Base-by-base conservation (phyloP, 2,888 invertebrate species). In the Nysson spinosus region DNA sequence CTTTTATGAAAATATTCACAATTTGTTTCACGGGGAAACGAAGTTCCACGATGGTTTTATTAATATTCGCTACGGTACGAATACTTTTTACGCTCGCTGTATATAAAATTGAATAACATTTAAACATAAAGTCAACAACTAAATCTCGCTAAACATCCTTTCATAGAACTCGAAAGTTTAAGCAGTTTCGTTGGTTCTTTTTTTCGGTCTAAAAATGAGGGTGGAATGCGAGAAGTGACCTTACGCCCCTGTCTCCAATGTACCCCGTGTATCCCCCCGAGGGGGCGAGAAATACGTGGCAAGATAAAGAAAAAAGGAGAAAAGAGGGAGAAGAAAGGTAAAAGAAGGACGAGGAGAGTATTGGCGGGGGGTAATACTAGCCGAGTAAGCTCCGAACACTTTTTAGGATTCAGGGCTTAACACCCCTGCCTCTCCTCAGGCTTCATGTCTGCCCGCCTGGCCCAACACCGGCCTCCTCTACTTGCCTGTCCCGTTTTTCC, bases 351-450 rank as follows among this genome's bases (percentile, higher is more conserved):
- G 50, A 56, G 16, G 49, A 20, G n/a, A n/a, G n/a, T n/a, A n/a
- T n/a, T 34, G 46, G 60, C 51, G 43, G 63, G 60, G 77, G 80
- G 87, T 87, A 87, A 87, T 82, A 84, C 79, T 86, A 87, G 85
- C 81, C 83, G 84, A 83, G 82, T 87, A 87, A 87, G 87, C 87
- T 83, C 75, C 77, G 69, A 70, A 77, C 82, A 86, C 83, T 87
- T 86, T 77, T 65, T 43, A 78, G 87, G 83, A 80, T 87, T 87
- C 87, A 75, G 40, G 76, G 86, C 84, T 85, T 86, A 85, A 75
- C 82, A 76, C 81, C 81, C 81, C 79, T 66, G 77, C 77, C 71
- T n/a, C n/a, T 80, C 78, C 71, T 80, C 81, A 63, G 84, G 84
- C 82, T 85, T 83, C 76, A 71, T 67, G 77, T 77, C 72, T 75